Base-by-base conservation (phyloP, 2,888 invertebrate species). In the Mayetiola destructor region DNA sequence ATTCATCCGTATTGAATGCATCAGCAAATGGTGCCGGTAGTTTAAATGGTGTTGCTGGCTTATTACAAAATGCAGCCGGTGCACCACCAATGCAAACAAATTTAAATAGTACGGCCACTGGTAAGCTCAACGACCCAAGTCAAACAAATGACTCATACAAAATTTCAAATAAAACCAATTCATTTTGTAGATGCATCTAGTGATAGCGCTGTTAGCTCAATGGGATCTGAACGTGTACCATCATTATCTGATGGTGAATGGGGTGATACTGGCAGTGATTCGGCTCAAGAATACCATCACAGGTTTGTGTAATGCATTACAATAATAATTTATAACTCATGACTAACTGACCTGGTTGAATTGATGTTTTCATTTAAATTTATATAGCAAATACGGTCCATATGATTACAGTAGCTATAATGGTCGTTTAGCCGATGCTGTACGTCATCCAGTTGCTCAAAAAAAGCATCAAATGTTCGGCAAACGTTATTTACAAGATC, bases 401-500 rank as follows among this genome's bases (percentile, higher is more conserved):
- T 88, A 85, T 68, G 82, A 82, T 67, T 84, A 82, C 64, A 81
- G 80, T 64, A 81, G 80, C 64, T 82, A 82, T 66, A 78, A 77
- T 37, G 72, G 77, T 68, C 27, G 77, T 66, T 63, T 81, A 69
- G 70, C 75, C 52, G 78, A 79, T 62, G 69, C 73, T 14, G 73
- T 75, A 2, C 74, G 80, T 36, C 66, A 66, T 59, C 75, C 79
- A 62, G 83, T 84, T 48, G 85, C 85, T 0, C 90, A 91, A 71
- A 92, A 92, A 75, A 92, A 92, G 69, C 90, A 91, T 68, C 91
- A 91, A 65, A 85, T 92, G 84, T 92, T 88, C 67, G 92, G 90
- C 8, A 90, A 91, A 69, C 74, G 91, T 63, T 88, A 85, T 72
- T 84, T 88, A 65, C 88, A 88, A 72, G 89, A 73, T 59, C 69